phyloP scores from a whole-genome alignment of 2,888 invertebrate species.

The Sclerodermus sp. region DNA sequence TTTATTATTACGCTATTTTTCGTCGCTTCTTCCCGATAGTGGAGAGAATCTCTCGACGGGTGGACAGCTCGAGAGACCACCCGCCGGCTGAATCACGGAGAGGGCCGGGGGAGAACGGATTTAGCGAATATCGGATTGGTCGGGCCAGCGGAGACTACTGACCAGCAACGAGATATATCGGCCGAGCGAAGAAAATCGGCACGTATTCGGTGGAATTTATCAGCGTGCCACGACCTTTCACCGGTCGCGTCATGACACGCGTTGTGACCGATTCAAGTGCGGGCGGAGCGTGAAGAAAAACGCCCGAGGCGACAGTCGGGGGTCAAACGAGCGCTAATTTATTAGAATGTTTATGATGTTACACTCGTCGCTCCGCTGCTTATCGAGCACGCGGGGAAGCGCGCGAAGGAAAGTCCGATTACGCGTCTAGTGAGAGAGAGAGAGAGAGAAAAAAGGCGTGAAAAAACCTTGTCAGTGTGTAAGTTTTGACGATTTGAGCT shows the following conservation, averaged over 20 bases:
- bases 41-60: no score
- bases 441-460: background rate
- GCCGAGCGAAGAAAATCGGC: background rate
- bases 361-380: constrained; percentile 35
- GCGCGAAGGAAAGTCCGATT: constrained; percentile 17
- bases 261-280: constrained; percentile 34
- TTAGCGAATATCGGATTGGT: background rate
- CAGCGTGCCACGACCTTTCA: constrained; percentile 39
- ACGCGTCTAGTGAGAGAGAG: background rate
- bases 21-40: no score
- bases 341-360: constrained; percentile 58
- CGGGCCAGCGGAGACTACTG: no score
- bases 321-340: constrained; percentile 57
- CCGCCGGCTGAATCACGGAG: no score
- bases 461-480: no score
- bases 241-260: constrained; percentile 44
- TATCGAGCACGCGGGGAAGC: constrained; percentile 24
- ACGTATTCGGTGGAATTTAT: constrained; percentile 32
- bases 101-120: background rate
- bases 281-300: constrained; percentile 31
- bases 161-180: no score
- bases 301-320: constrained; percentile 44
- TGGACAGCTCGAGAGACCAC: no score
- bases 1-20: no score
- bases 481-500: background rate